These are phyloP conservation scores for Neostethus bicornis DNA, from an alignment of 2,797 vertebrate genomes.

Conservation along the genomic window DNA sequence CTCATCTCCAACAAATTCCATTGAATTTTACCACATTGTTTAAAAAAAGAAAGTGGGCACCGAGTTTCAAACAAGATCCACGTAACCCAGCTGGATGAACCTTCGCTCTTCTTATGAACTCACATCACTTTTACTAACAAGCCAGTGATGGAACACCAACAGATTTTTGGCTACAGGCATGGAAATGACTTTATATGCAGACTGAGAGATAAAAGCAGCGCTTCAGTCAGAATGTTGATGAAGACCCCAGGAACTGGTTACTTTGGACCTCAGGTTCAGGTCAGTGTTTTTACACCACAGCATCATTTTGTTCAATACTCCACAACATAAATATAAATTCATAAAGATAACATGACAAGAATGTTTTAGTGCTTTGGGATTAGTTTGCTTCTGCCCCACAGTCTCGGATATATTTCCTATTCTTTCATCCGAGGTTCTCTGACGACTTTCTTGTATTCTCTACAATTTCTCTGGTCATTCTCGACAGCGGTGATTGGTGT, in stretches of 20 bases:
- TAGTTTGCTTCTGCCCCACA: too few relatives aligned
- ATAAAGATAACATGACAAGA: too few relatives aligned
- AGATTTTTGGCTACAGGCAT: slow-evolving; percentile 12
- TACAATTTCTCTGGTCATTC: too few relatives aligned
- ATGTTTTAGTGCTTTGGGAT: too few relatives aligned
- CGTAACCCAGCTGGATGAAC: background rate
- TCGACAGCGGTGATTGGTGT: too few relatives aligned
- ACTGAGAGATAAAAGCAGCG: slow-evolving; percentile 10
- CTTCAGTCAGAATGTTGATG: slow-evolving; percentile 1
- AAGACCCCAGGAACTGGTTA: slow-evolving; percentile 3
- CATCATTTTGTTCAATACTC: slow-evolving; percentile 12
- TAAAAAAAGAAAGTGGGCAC: too few relatives aligned
- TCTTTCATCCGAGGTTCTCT: too few relatives aligned
- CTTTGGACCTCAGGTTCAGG: background rate
- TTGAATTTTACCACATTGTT: background rate
- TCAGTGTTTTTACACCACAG: slow-evolving; percentile 21
- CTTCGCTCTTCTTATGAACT: background rate
- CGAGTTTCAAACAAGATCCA: too few relatives aligned
- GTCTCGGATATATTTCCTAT: too few relatives aligned
- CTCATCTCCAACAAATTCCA: background rate
- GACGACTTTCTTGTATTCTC: too few relatives aligned
- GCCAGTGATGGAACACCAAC: slow-evolving; percentile 10
- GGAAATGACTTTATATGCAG: slow-evolving; percentile 1
- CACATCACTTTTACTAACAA: slow-evolving; percentile 19
- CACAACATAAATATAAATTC: too few relatives aligned